Base-by-base conservation (phyloP, 30 jellyfish, hydroid and myxozoan species). In the Turritopsis rubra region DNA sequence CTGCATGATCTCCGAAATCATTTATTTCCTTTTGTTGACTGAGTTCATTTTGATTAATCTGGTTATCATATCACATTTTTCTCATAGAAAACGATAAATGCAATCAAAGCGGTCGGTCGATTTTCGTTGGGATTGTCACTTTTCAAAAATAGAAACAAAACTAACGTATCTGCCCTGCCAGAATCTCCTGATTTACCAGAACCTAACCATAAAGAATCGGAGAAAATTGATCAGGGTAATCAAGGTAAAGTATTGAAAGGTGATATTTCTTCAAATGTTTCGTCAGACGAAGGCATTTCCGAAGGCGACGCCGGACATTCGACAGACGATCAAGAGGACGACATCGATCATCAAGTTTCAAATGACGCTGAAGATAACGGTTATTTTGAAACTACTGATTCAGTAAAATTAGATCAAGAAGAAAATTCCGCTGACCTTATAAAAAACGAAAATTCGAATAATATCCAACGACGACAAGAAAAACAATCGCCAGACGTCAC, bases 81-180 rank as follows among this genome's bases (percentile, higher is more conserved):
- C 19, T 28, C 3, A 1, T 30, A 77, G 85, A 60, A 60, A 29
- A 28, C 71, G 1, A 77, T 77, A 16, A 26, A 77, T 52, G 85
- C 85, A n/a, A 60, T 77, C 28, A 77, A 30, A 29, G 85, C 85
- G n/a, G 72, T 77, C 16, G 85, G 85, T 17, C 66, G 85, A 20
- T 77, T 77, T 52, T n/a, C 85, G 72, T 60, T 66, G 21, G 71
- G 72, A 24, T 77, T 68, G 19, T 68, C 77, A 23, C 0, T 68
- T 16, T 68, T 68, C 8, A 68, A 68, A 23, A 68, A 68, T 9
- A 23, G 77, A 23, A 68, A 68, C 60, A 41, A 41, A 41, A 41
- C 60, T 5, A 41, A 41, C 60, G 13, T 13, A 3, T 5, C 60
- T 41, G 5, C 60, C 13, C 5, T 13, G 60, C 60, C 60, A 41